Evolutionary conservation across 2,888 invertebrate genomes (phyloP), one percentile per base, ranked within the genome.

Genomic region (Teinopalpus imperialis): DNA sequence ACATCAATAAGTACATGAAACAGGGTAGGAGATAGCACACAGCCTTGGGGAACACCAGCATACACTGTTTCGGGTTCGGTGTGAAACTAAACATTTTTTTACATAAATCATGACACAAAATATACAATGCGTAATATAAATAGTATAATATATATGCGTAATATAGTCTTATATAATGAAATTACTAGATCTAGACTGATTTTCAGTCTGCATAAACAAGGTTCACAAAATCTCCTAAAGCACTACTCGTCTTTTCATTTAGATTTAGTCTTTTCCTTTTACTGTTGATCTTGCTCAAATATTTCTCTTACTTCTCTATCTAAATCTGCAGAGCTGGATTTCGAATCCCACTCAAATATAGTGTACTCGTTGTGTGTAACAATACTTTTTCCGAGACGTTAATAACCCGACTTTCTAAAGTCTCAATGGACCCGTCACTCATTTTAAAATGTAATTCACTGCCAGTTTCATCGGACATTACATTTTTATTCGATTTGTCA

Each of bases 291-390:
- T 37, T 56, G 74, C 44, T 79, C 76, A 52, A 87, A 87, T 59
- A 87, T 83, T 36, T 80, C 85, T 32, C 70, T 61, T 0, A 89
- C 77, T 69, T 89, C 88, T 57, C 52, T 74, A 37, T 88, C 86
- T 36, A 87, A 52, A 51, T 89, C 87, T 5, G 76, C 52, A 0
- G 81, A 85, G 53, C 82, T 87, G 0, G 88, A 87, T 53, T 77
- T 64, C 0, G 78, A 80, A 44, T 70, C 66, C 61, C 66, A 72
- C 24, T 44, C 55, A 24, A 65, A 59, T 4, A 53, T 51, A 20
- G 73, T 64, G 14, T 73, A 67, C 48, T 56, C 63, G 12, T 75
- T 66, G 51, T 88, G 86, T 0, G 87, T 61, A 3, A 61, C 57
- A 5, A 87, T 74, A 50, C 48, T 74, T 26, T 81, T 55, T 77